Evolutionary conservation across 1,140 invertebrate species (phyloP).

Genomic region (Bombus waltoni): DNA sequence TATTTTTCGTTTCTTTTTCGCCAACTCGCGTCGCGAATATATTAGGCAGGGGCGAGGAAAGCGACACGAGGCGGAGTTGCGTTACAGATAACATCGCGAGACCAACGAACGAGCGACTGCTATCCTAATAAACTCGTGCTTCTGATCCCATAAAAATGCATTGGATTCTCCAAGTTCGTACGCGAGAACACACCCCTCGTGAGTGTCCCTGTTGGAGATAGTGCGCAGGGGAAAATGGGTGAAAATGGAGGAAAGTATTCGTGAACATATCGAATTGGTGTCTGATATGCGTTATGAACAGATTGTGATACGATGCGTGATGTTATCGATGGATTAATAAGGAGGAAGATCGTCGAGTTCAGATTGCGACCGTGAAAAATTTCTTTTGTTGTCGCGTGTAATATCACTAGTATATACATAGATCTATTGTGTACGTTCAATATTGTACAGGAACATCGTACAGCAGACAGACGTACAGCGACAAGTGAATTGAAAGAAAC

Average conservation of each 20-base stretch:
- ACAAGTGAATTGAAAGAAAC: too few relatives aligned
- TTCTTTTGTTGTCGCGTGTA: not conserved
- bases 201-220: not conserved
- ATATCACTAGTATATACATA: not conserved
- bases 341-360: not conserved
- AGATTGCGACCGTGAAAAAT: not conserved
- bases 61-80: constrained; percentile 23
- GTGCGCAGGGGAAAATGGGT: too few relatives aligned
- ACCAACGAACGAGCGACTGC: constrained; percentile 45
- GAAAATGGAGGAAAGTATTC: not conserved
- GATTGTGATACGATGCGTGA: not conserved
- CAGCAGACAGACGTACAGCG: too few relatives aligned
- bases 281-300: not conserved
- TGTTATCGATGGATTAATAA: not conserved
- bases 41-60: constrained; percentile 58
- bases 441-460: not conserved
- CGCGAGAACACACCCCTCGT: not conserved
- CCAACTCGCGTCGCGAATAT: constrained; percentile 66
- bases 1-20: constrained; percentile 31
- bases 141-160: constrained; percentile 79
- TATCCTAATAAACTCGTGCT: constrained; percentile 76
- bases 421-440: not conserved
- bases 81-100: constrained; percentile 55
- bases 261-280: not conserved
- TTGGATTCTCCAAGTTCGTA: constrained; percentile 61